Evolutionary conservation across 2,888 invertebrate species (phyloP), one percentile per base, ranked within the genome.

Genomic region (Tenthredo distinguenda): DNA sequence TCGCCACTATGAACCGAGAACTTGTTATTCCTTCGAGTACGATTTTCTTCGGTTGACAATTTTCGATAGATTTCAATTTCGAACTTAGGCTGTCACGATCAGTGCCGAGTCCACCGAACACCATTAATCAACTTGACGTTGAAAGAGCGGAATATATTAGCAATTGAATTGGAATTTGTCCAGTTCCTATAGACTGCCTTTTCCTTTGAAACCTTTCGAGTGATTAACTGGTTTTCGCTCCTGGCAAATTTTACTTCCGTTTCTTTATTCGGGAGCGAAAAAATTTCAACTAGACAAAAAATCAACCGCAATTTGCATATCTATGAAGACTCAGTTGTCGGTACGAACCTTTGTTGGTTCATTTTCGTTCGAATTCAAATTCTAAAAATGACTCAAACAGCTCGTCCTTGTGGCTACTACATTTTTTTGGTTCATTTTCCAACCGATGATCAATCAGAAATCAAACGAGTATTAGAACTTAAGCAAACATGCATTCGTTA

Each of bases 81-180:
- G 12, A 37, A 40, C 37, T 50, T 18, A 77, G 26, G 31, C 31
- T 40, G 62, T 37, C 62, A 40, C 68, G 83, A 71, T 40, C 68
- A 58, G n/a, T 81, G 26, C 65, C 37, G 26, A 40, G 65, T 43
- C 37, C 34, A 21, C 40, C 50, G 15, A 50, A 65, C 43, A 47
- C 83, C 83, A 83, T 83, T 47, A 83, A 47, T 83, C 83, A 83
- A 83, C 43, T 21, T 83, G 68, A 83, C 68, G 68, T 71, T 71
- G 68, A 83, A 83, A 47, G 83, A 83, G 47, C 83, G 7, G 71
- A 83, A 83, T 83, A 83, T 83, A 83, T 83, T 83, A 83, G 83
- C 71, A 83, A 83, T 83, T 65, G 83, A 83, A 83, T 83, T 68
- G 83, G 83, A 83, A 83, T 83, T 83, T 83, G 83, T 83, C 83